Conservation (phyloP, 2,797 vertebrate species). For the Chloroceryle amazona region DNA sequence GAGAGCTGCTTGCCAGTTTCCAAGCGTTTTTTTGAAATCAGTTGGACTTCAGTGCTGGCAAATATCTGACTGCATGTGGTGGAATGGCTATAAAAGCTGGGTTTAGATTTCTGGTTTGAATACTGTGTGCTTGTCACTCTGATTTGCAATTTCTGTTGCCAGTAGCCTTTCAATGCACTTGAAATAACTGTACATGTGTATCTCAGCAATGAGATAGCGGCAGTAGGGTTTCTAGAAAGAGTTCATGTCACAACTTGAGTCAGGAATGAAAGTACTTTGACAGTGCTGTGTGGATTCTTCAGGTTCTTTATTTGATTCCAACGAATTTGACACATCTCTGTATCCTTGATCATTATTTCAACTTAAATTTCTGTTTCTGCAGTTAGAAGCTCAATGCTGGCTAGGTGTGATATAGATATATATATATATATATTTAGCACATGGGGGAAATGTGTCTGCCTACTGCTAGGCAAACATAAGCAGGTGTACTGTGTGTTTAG, state of each 20-base stretch:
- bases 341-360: not conserved
- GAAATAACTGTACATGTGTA: not conserved
- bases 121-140: not conserved
- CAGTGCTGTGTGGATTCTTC: not conserved
- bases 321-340: not conserved
- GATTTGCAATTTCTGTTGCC: not conserved
- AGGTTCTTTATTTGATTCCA: not conserved
- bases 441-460: not conserved
- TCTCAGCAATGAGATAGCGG: not conserved
- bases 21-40: not conserved
- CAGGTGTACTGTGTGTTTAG: not conserved
- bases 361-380: not conserved
- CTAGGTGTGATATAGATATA: no score
- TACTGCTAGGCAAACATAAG: not conserved
- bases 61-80: not conserved
- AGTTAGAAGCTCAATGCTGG: not conserved
- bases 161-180: not conserved
- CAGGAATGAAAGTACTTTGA: not conserved
- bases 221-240: not conserved
- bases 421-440: not conserved
- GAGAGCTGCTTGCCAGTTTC: not conserved
- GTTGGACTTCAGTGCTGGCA: not conserved
- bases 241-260: not conserved
- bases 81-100: not conserved
- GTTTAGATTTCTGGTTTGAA: not conserved